These are phyloP conservation scores for Cryptotis parvus DNA, from an alignment of 2,113 vertebrate species.

Conservation along the genomic window DNA sequence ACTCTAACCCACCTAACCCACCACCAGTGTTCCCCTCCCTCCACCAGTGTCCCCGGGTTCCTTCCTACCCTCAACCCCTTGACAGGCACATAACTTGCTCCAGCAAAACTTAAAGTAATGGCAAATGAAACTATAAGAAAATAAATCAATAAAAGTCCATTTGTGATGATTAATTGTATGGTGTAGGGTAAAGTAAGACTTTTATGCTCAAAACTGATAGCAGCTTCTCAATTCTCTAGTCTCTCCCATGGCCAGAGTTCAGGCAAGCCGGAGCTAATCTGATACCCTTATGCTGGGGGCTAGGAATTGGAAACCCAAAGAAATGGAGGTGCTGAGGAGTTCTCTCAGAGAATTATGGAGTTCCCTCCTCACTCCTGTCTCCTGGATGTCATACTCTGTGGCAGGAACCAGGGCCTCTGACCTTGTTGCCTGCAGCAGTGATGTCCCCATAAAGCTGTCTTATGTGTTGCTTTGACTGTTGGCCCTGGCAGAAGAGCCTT, in stretches of 20 bases:
- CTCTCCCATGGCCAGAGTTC: background rate
- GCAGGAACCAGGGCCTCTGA: background rate
- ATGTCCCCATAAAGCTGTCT: background rate
- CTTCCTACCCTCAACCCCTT: too few species aligned
- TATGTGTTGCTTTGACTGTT: background rate
- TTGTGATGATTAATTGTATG: background rate
- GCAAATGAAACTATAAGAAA: too few species aligned
- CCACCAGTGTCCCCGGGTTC: too few species aligned
- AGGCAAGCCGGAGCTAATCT: background rate
- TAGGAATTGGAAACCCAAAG: background rate
- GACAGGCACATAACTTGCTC: too few species aligned
- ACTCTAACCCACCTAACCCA: too few species aligned
- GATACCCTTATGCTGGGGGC: background rate
- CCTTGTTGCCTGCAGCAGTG: background rate
- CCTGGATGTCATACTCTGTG: too few species aligned
- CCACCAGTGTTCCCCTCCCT: too few species aligned
- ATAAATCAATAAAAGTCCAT: too few species aligned
- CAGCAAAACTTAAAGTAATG: too few species aligned
- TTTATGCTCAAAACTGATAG: conserved; percentile 37
- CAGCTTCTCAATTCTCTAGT: background rate
- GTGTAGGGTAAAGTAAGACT: conserved; percentile 13
- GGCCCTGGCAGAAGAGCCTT: background rate
- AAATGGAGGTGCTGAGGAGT: background rate
- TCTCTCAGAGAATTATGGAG: background rate
- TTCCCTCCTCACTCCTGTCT: background rate